Evolutionary conservation across 2,888 invertebrate species (phyloP), one percentile per base, ranked within the genome.

Genomic region (Drosophila greeni): DNA sequence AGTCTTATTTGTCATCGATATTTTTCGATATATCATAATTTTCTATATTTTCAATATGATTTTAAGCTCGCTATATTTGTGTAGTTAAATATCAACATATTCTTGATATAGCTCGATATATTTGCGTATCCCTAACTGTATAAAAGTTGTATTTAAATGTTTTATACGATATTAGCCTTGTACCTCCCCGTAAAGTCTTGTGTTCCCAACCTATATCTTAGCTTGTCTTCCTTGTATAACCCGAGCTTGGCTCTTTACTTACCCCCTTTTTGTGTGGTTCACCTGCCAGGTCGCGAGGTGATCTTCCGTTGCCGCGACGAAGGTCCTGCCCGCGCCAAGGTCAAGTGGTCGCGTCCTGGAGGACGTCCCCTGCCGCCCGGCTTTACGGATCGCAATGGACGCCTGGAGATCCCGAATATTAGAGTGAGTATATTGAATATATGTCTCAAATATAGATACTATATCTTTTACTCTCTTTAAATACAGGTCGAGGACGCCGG

Each of bases 221-320:
- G 60, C 59, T 49, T 14, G 51, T 43, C 37, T 62, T 40, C 26
- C 12, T 16, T 31, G 26, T 16, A 5, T 5, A 12, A 2, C 2
- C 9, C 16, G 2, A 11, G 8, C 49, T 12, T 37, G 26, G n/a
- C 20, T 7, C 6, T 11, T 1, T 23, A 29, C 29, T 76, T 61
- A 76, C 12, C n/a, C n/a, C n/a, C n/a, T n/a, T n/a, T n/a, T n/a
- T n/a, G n/a, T 34, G 11, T 48, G 48, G 45, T 57, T 18, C n/a
- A 23, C n/a, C 34, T 33, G 56, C n/a, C 43, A 96, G 97, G 95
- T 88, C 94, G 95, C 40, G 97, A 97, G 88, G 97, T 97, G 37
- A 95, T 97, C 34, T 95, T 97, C 91, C 94, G 94, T 89, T 98
- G 98, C 86, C 93, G 97, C 73, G 97, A 97, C 84, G 96, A 96